Base-by-base conservation (phyloP, 2,113 vertebrate species). In the Notarius lentiginosus region DNA sequence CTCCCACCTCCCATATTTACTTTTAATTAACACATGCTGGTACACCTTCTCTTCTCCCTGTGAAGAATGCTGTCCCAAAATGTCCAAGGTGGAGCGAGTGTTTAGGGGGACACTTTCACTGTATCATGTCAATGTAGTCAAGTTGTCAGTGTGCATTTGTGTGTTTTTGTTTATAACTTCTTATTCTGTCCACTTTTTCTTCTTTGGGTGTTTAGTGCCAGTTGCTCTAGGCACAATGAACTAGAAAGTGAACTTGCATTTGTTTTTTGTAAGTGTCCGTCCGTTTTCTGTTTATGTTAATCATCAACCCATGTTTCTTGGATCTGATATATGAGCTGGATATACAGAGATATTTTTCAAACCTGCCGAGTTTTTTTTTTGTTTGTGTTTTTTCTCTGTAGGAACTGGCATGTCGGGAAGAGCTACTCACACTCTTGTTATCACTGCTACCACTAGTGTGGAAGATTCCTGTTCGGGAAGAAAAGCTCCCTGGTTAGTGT, bases 351-450 rank as follows among this genome's bases (percentile, higher is more conserved):
- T 22, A 3, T 27, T 76, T 65, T 53, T 89, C n/a, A 15, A 72
- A 68, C 27, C n/a, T 41, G 17, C 18, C 55, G 41, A 0, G 24
- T 85, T 81, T 61, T 47, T 82, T 87, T 89, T 83, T n/a, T n/a
- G n/a, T n/a, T n/a, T n/a, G n/a, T 22, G 30, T 86, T 68, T 56
- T 82, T 91, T 84, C 80, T 56, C 88, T 8, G n/a, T 86, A 99
- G 98, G 97, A 98, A 88, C 89, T 99, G 93, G 98, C 97, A 9
- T 99, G 98, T 92, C 95, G 98, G 56, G 98, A 99, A 92, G 98
- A 99, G 91, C 97, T 99, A 89, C 96, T 99, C 81, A 98, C 97
- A 41, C 93, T 99, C 55, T 95, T 99, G 75, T 93, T 99, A 87
- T 99, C 98, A 0, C 95, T 99, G 73, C 93, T 99, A 72, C 98